Conservation (phyloP, 1,140 invertebrate genomes). For the Drosophila setifemur region DNA sequence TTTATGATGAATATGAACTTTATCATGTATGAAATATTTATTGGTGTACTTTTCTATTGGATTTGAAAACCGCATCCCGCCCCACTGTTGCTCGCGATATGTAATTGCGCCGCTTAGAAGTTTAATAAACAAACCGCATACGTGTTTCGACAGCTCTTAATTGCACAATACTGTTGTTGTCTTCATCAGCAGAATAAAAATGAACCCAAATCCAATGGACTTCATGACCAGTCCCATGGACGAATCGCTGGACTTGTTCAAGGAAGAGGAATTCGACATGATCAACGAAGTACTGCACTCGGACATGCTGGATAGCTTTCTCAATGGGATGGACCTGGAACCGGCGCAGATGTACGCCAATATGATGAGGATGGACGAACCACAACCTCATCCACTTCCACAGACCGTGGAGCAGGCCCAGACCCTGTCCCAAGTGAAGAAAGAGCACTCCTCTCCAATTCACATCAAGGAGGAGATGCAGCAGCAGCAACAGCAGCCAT, state of each 20-base stretch:
- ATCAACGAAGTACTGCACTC: conserved; percentile 72
- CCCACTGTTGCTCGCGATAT: conserved; percentile 25
- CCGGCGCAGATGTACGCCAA: conserved; percentile 40
- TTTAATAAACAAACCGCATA: conserved; percentile 58
- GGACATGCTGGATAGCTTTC: conserved; percentile 70
- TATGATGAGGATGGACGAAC: conserved; percentile 38
- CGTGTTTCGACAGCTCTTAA: conserved; percentile 10
- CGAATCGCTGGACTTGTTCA: conserved; percentile 65
- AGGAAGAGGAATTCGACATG: conserved; percentile 71
- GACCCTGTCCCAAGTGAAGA: conserved; percentile 55
- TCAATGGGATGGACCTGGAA: conserved; percentile 68
- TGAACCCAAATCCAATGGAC: conserved; percentile 50
- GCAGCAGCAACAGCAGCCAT: conserved; percentile 25
- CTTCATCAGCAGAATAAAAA: conserved; percentile 32
- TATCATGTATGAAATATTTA: too few relatives aligned
- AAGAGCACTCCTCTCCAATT: conserved; percentile 53
- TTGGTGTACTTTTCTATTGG: too few relatives aligned
- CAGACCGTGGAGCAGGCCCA: conserved; percentile 2
- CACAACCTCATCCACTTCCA: conserved; percentile 13
- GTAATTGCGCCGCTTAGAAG: conserved; percentile 63
- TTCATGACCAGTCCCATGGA: conserved; percentile 38
- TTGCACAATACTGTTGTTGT: conserved; percentile 6
- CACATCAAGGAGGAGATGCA: conserved; percentile 60
- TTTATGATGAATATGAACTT: too few relatives aligned
- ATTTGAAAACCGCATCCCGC: background rate